Base-by-base conservation (phyloP, 2,113 vertebrate species). In the Pseudorasbora parva region DNA sequence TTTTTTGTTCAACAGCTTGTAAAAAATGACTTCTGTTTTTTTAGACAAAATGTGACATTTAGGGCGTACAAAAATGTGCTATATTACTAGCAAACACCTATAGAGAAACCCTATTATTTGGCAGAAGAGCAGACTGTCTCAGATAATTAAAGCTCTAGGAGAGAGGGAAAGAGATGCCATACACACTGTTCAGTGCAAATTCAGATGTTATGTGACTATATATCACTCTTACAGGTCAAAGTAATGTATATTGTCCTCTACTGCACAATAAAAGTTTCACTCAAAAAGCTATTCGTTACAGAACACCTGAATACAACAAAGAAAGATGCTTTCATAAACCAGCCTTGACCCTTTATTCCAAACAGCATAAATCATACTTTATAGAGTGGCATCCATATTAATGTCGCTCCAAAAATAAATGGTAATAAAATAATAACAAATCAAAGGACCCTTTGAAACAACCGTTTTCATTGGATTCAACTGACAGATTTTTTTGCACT, bases 21-120 rank as follows among this genome's bases (percentile, higher is more conserved):
- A 11, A 49, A 54, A 47, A n/a, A 37, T 10, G n/a, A 85, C 82
- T 66, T 88, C 78, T 84, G 84, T 1, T 88, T 86, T 19, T 83
- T 82, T 45, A n/a, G 37, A 27, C n/a, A 59, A 78, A 78, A 78
- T 41, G 57, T 78, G 69, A 78, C 77, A 62, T 79, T 86, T 69
- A 54, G 33, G 47, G 14, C 56, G 54, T 84, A 23, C 51, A 68
- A 19, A 69, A 78, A 82, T 78, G 78, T 69, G 57, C 66, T 80
- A 85, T 86, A 82, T 84, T 84, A 60, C 81, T 56, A 59, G 30
- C 66, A 68, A 60, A 59, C 62, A 75, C 82, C 62, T 59, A 64
- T 37, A 77, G 9, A 19, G 4, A 3, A 60, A 66, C 82, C 84
- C 87, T 88, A 75, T 88, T 54, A 88, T 88, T 86, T 86, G 45